These are phyloP conservation scores for Tanytarsus gracilentus DNA, from an alignment of 2,888 invertebrate species.

Conservation along the genomic window DNA sequence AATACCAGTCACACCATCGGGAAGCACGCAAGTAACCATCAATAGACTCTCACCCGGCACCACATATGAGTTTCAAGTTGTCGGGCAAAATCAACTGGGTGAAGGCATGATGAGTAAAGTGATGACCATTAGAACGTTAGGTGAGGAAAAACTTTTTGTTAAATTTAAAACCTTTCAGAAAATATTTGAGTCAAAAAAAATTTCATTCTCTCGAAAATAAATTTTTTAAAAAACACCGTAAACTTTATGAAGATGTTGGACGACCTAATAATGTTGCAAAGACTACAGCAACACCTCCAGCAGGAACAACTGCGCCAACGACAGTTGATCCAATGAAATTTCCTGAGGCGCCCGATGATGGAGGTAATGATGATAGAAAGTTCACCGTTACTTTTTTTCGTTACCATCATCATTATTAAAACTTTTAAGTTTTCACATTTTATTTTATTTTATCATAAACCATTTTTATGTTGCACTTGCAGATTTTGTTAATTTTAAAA, in stretches of 20 bases:
- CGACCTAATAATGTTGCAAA: conserved; percentile 44
- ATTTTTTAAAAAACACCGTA: neutral
- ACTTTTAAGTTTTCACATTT: neutral
- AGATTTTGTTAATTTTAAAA: conserved; percentile 65
- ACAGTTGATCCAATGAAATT: neutral
- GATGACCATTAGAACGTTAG: conserved; percentile 79
- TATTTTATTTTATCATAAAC: conserved; percentile 30
- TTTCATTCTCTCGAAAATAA: neutral
- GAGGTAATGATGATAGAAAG: neutral
- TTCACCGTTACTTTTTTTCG: conserved; percentile 33
- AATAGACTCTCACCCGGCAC: conserved; percentile 83
- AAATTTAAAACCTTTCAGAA: too few species aligned
- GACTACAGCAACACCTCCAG: conserved; percentile 24
- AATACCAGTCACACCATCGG: conserved; percentile 85
- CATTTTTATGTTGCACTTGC: conserved; percentile 46
- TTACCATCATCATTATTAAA: conserved; percentile 11
- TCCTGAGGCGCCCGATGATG: neutral
- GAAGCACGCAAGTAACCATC: conserved; percentile 80
- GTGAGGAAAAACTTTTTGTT: too few species aligned
- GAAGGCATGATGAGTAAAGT: conserved; percentile 94
- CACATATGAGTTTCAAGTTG: conserved; percentile 91
- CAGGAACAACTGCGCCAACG: neutral
- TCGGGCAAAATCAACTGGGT: conserved; percentile 88
- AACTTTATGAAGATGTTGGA: conserved; percentile 40
- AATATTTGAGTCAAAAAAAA: too few species aligned